A percentile compares a stretch with the other conserved stretches of the same genome.
phyloP scores from a whole-genome alignment of 2,888 invertebrate genomes.

The Leucoptera coffeella region DNA sequence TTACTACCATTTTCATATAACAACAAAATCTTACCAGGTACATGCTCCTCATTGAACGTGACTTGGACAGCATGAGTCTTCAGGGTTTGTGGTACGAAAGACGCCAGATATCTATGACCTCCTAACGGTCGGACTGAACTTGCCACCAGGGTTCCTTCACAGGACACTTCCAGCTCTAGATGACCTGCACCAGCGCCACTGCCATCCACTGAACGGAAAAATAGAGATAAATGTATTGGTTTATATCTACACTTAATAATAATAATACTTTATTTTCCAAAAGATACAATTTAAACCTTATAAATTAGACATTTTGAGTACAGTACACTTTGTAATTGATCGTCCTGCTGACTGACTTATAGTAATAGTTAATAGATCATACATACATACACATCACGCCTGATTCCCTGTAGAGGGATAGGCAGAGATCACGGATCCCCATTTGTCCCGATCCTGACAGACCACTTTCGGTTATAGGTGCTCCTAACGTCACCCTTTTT shows the following conservation, averaged over 20 bases:
- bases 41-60: conserved; percentile 88
- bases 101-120: conserved; percentile 82
- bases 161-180: conserved; percentile 88
- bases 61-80: conserved; percentile 86
- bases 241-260: not conserved
- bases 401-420: no score
- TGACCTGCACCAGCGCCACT: conserved; percentile 94
- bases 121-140: conserved; percentile 90
- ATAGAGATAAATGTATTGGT: not conserved
- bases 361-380: no score
- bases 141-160: conserved; percentile 80
- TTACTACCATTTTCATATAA: not conserved
- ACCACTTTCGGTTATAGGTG: no score
- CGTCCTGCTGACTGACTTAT: no score
- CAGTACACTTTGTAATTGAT: no score
- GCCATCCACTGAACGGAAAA: conserved; percentile 70
- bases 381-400: no score
- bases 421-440: no score
- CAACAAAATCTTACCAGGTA: conserved; percentile 69
- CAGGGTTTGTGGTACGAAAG: conserved; percentile 86
- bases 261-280: no score
- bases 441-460: no score
- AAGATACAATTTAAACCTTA: no score
- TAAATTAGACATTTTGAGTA: no score
- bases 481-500: no score